A percentile compares a stretch with the other conserved stretches of the same genome.
Conservation (phyloP, 2,113 vertebrate genomes). For the Burhinus bistriatus region DNA sequence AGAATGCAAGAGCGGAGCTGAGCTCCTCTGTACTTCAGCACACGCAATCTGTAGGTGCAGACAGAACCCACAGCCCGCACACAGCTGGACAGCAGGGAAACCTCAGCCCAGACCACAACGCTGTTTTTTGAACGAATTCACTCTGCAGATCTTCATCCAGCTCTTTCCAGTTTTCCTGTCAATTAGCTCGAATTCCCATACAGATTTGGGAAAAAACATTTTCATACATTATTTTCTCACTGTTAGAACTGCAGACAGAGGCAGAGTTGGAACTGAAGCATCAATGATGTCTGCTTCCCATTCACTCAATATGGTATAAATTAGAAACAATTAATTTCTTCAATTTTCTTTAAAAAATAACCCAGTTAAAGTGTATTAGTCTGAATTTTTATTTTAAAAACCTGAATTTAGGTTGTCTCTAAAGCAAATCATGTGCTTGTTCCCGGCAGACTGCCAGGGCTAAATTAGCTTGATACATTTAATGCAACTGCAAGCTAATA, state of each 20-base stretch:
- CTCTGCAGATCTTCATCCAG: background rate
- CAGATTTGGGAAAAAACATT: background rate
- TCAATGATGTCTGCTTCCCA: background rate
- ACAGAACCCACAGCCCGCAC: background rate
- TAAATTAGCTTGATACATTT: conserved; percentile 66
- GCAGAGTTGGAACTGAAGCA: background rate
- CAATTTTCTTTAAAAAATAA: background rate
- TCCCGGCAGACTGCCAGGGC: conserved; percentile 55
- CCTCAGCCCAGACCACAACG: rapidly evolving
- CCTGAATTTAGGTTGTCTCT: background rate
- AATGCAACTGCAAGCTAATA: conserved; percentile 58
- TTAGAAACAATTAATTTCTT: background rate
- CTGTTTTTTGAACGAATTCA: background rate
- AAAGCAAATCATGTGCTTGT: conserved; percentile 8
- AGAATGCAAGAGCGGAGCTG: background rate
- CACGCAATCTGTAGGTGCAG: rapidly evolving
- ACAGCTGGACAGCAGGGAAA: background rate
- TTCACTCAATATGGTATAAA: background rate
- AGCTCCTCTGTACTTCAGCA: background rate
- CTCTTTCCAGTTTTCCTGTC: background rate
- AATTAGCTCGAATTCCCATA: background rate
- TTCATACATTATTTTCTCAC: background rate
- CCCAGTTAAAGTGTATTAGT: background rate
- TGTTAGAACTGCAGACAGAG: background rate
- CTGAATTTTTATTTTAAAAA: conserved; percentile 39